Percentiles rank a stretch among this genome's conserved stretches.
Conservation (phyloP, 2,888 invertebrate genomes). For the Heliconius sara region DNA sequence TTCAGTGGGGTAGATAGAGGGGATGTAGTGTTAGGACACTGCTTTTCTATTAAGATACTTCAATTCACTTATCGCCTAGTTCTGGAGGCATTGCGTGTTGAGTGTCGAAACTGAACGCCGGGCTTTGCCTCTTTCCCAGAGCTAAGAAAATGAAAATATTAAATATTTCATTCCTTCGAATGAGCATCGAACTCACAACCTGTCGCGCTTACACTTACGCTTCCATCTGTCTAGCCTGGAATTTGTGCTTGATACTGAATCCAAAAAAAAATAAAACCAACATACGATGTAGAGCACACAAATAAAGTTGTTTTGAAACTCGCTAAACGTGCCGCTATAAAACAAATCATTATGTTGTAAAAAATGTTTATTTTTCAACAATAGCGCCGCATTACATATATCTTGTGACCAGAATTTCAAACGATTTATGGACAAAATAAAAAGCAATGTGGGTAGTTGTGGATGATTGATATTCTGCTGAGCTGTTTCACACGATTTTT, state of each 20-base stretch:
- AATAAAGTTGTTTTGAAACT: slow-evolving; percentile 32
- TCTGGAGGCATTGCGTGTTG: neutral
- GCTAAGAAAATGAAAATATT: neutral
- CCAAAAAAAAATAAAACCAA: neutral
- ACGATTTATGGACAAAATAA: neutral
- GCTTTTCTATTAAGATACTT: neutral
- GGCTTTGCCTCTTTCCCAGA: neutral
- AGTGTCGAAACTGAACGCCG: too few species aligned
- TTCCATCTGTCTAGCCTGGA: too few species aligned
- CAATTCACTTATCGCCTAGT: neutral
- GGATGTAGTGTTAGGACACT: neutral
- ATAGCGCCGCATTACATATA: slow-evolving; percentile 34
- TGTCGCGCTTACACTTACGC: too few species aligned
- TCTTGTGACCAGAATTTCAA: slow-evolving; percentile 17
- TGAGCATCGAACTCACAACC: too few species aligned
- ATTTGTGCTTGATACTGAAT: too few species aligned
- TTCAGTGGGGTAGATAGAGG: too few species aligned
- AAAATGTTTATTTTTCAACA: slow-evolving; percentile 38
- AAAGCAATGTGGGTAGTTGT: neutral
- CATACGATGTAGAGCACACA: slow-evolving; percentile 8
- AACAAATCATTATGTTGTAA: slow-evolving; percentile 39
- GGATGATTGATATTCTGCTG: neutral
- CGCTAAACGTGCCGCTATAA: slow-evolving; percentile 37
- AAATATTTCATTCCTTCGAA: neutral
- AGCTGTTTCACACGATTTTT: neutral